Conservation (phyloP, 2,113 vertebrate species). For the Craseonycteris thonglongyai region DNA sequence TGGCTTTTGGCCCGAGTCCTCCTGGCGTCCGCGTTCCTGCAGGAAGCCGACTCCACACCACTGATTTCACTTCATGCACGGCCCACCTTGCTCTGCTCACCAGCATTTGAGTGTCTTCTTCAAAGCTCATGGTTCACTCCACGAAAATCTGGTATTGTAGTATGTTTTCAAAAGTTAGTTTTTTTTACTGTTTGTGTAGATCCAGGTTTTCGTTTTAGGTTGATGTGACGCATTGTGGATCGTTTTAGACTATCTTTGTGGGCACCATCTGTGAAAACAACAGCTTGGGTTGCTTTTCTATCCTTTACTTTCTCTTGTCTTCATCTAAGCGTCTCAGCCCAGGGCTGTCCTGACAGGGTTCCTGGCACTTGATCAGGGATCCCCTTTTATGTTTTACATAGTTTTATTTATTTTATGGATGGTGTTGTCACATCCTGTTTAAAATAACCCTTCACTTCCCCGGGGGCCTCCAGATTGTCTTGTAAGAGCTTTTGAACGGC, state of each 20-base stretch:
- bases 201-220: background rate
- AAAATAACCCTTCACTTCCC: no score
- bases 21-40: accelerated
- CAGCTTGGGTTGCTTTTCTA: background rate
- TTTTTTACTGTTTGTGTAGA: background rate
- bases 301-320: background rate
- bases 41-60: accelerated
- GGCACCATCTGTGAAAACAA: background rate
- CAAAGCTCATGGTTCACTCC: background rate
- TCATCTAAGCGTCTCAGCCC: accelerated
- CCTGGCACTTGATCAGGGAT: background rate
- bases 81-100: accelerated
- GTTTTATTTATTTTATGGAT: background rate
- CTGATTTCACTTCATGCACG: accelerated
- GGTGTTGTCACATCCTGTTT: background rate
- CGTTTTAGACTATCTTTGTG: background rate
- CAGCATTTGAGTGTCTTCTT: accelerated
- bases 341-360: background rate
- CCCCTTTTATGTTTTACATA: no score
- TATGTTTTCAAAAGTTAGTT: background rate
- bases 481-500: background rate
- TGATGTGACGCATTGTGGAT: accelerated
- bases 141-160: no score
- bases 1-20: background rate
- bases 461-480: background rate